Evolutionary conservation across 2,888 invertebrate species (phyloP).

Genomic region (Scaptomyza flava): DNA sequence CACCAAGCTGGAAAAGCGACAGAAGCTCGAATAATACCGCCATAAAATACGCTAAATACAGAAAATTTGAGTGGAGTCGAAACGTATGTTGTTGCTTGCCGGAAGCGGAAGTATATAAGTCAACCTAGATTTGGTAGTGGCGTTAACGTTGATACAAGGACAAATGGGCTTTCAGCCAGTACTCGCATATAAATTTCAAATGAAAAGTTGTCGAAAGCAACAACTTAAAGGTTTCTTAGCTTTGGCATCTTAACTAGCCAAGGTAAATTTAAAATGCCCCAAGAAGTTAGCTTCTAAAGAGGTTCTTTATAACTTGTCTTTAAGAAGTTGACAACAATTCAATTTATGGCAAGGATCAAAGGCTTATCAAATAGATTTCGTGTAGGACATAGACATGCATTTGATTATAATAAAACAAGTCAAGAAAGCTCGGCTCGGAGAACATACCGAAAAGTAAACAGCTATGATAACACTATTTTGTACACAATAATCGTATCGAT

Average conservation of each 20-base stretch:
- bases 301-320: background rate
- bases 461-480: too few relatives aligned
- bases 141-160: slow-evolving; percentile 75
- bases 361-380: too few relatives aligned
- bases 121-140: slow-evolving; percentile 78
- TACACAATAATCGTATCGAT: too few relatives aligned
- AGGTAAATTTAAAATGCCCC: background rate
- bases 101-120: slow-evolving; percentile 82
- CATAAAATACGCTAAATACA: slow-evolving; percentile 61
- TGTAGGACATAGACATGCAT: too few relatives aligned
- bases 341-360: too few relatives aligned
- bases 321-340: too few relatives aligned
- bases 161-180: slow-evolving; percentile 73
- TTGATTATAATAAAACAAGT: too few relatives aligned
- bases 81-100: slow-evolving; percentile 71
- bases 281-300: background rate
- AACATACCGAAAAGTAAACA: too few relatives aligned
- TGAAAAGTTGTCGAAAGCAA: slow-evolving; percentile 44
- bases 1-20: slow-evolving; percentile 3
- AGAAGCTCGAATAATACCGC: slow-evolving; percentile 49
- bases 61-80: slow-evolving; percentile 39
- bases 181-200: slow-evolving; percentile 34
- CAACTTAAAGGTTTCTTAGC: slow-evolving; percentile 36
- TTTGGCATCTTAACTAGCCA: slow-evolving; percentile 6
- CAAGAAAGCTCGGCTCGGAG: too few relatives aligned